Evolutionary conservation across 2,113 vertebrate genomes (phyloP).

Genomic region (Cynopterus brachyotis): DNA sequence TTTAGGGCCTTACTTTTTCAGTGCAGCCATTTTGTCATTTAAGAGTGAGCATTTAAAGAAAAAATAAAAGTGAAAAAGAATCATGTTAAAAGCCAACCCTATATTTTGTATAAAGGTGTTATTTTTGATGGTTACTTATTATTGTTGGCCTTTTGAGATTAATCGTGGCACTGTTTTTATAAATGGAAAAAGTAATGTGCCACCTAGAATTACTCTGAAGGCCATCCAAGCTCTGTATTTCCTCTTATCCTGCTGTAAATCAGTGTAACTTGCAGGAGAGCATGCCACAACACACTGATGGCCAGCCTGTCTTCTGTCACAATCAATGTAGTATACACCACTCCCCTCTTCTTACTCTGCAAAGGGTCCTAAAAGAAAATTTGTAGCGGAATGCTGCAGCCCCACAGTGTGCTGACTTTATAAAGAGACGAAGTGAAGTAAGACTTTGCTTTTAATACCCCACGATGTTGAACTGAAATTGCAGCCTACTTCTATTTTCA

Average conservation of each 20-base stretch:
- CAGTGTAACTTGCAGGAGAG: constrained; percentile 35
- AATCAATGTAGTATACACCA: constrained; percentile 8
- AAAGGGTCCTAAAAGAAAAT: constrained; percentile 68
- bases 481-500: constrained; percentile 85
- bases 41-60: not conserved
- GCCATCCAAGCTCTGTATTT: constrained; percentile 60
- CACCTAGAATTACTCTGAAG: constrained; percentile 51
- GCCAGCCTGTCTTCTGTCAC: constrained; percentile 26
- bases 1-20: not conserved
- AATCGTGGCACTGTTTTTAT: not conserved
- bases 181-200: constrained; percentile 50
- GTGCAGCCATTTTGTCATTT: not conserved
- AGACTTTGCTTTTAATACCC: constrained; percentile 82
- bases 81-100: not conserved
- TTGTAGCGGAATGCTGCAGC: constrained; percentile 72
- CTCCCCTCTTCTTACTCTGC: constrained; percentile 38
- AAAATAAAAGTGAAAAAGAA: constrained; percentile 15
- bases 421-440: constrained; percentile 82
- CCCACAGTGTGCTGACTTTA: constrained; percentile 74
- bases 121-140: not conserved
- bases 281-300: constrained; percentile 13
- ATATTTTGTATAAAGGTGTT: not conserved
- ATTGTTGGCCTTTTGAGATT: not conserved
- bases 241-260: constrained; percentile 55
- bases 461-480: constrained; percentile 78